phyloP scores from a whole-genome alignment of 2,888 invertebrate genomes.

The Arge pagana region DNA sequence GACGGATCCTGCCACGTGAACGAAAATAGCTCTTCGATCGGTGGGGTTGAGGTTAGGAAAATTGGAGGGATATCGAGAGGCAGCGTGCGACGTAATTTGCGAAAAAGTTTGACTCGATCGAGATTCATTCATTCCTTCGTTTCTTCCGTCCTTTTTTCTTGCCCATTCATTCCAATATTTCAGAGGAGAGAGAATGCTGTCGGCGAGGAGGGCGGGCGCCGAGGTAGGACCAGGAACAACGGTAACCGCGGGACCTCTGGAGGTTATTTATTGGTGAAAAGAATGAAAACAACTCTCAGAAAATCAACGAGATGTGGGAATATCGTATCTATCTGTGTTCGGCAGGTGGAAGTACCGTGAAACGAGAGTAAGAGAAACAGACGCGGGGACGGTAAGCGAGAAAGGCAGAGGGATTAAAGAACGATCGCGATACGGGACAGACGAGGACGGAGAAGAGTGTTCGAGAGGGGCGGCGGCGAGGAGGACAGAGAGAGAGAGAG shows the following conservation, averaged over 20 bases:
- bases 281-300: conserved; percentile 12
- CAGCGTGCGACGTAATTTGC: not conserved
- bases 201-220: no score
- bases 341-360: no score
- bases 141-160: conserved; percentile 10
- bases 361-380: conserved; percentile 34
- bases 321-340: conserved; percentile 1
- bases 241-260: not conserved
- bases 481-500: conserved; percentile 16
- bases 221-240: no score
- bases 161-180: conserved; percentile 13
- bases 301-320: conserved; percentile 8
- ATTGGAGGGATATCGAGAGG: no score
- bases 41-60: not conserved
- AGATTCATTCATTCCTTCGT: conserved; percentile 12
- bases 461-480: conserved; percentile 26
- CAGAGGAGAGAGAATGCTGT: conserved; percentile 8
- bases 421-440: conserved; percentile 10
- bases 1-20: no score
- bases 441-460: conserved; percentile 18
- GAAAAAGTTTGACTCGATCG: not conserved
- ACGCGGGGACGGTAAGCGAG: conserved; percentile 26
- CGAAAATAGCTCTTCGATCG: conserved; percentile 10
- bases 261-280: conserved; percentile 14
- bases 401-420: not conserved